Evolutionary conservation across 2,888 invertebrate genomes (phyloP).

Genomic region (Hirtodrosophila alboralis): DNA sequence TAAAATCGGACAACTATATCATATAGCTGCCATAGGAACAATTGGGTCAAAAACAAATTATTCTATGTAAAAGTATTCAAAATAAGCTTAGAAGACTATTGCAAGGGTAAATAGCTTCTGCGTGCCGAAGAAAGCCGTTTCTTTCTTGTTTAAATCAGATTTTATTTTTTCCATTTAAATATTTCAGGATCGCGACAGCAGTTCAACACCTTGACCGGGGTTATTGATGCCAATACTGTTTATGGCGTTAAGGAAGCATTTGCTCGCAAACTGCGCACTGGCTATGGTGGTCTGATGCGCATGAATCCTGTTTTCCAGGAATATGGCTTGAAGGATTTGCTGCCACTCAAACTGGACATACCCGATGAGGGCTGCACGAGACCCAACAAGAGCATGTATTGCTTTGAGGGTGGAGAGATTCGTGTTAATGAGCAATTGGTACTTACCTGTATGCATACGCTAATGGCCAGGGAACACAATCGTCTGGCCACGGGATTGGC

Average conservation of each 20-base stretch:
- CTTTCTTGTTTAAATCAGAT: too few relatives aligned
- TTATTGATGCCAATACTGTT: slow-evolving; percentile 94
- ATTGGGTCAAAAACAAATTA: too few relatives aligned
- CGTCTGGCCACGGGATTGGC: slow-evolving; percentile 90
- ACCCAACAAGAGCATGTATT: slow-evolving; percentile 94
- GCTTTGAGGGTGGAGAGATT: slow-evolving; percentile 97
- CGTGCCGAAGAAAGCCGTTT: too few relatives aligned
- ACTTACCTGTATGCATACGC: slow-evolving; percentile 94
- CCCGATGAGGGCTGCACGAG: slow-evolving; percentile 97
- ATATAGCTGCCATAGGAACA: too few relatives aligned
- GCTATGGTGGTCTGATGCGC: slow-evolving; percentile 91
- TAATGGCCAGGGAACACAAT: slow-evolving; percentile 96
- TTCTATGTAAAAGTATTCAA: too few relatives aligned
- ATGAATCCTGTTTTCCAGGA: slow-evolving; percentile 96
- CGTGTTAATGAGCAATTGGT: slow-evolving; percentile 96
- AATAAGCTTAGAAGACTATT: too few relatives aligned
- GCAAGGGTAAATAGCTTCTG: too few relatives aligned
- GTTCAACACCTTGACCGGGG: slow-evolving; percentile 94
- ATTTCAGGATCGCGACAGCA: slow-evolving; percentile 90
- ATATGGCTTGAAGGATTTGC: slow-evolving; percentile 93
- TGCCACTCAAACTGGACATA: slow-evolving; percentile 94
- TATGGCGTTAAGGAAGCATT: slow-evolving; percentile 94
- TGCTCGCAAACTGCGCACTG: slow-evolving; percentile 91
- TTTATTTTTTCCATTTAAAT: too few relatives aligned
- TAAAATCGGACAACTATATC: too few relatives aligned